Evolutionary conservation across 2,113 vertebrate genomes (phyloP).

Genomic region (Corydoras sp.): DNA sequence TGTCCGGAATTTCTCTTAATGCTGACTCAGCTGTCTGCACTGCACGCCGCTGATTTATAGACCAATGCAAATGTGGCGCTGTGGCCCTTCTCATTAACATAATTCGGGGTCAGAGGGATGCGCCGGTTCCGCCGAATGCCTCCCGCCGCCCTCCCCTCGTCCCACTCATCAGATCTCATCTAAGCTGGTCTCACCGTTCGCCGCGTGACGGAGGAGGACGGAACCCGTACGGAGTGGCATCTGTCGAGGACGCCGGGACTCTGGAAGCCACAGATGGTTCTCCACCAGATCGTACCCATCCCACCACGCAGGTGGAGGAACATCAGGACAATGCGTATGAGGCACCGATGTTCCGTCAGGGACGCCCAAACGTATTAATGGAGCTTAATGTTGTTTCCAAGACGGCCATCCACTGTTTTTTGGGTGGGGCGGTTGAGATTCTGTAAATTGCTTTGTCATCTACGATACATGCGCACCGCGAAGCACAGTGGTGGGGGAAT

Average conservation of each 20-base stretch:
- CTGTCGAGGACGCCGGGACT: slow-evolving; percentile 42
- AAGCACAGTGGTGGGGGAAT: too few species aligned
- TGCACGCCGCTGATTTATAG: slow-evolving; percentile 9
- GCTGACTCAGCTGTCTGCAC: not conserved
- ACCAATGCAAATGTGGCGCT: slow-evolving; percentile 24
- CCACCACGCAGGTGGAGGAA: slow-evolving; percentile 8
- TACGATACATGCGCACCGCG: too few species aligned
- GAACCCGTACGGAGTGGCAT: slow-evolving; percentile 6
- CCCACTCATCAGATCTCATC: not conserved
- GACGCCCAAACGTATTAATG: too few species aligned
- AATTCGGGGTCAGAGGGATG: slow-evolving; percentile 47
- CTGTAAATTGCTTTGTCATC: too few species aligned
- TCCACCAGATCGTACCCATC: slow-evolving; percentile 33
- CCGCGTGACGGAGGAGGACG: too few species aligned
- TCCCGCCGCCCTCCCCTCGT: not conserved
- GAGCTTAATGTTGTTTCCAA: too few species aligned
- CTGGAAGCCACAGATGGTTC: slow-evolving; percentile 41
- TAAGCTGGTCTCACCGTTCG: not conserved
- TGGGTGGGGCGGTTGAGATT: too few species aligned
- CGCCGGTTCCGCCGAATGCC: slow-evolving; percentile 50
- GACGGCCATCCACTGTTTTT: too few species aligned
- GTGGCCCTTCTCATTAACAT: slow-evolving; percentile 48
- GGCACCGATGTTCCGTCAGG: too few species aligned
- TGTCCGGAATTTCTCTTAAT: not conserved
- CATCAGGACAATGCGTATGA: slow-evolving; percentile 13